Base-by-base conservation (phyloP, 2,113 vertebrate genomes). In the Leucopsar rothschildi region DNA sequence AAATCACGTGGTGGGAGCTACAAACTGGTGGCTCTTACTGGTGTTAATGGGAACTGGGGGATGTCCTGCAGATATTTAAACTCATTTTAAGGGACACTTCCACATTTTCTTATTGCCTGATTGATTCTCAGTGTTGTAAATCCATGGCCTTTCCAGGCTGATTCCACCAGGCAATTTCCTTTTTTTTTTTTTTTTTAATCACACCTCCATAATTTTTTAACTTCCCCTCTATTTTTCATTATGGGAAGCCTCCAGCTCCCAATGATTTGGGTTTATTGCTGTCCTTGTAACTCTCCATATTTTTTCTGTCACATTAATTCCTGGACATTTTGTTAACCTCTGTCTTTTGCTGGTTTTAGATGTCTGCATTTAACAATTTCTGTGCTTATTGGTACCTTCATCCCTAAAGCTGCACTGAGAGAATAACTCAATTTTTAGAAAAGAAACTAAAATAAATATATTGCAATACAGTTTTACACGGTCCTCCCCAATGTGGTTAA, bases 81-180 rank as follows among this genome's bases (percentile, higher is more conserved):
- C 13, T 45, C 18, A 11, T 2, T 35, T 40, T 47, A 45, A 82
- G 65, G 33, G 47, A 8, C 56, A 89, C 2, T 29, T 71, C 55
- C 23, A 13, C 35, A 17, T 71, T 84, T 73, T 59, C 56, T 78
- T 29, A 53, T 33, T 83, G 37, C 60, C 29, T 86, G 68, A 81
- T 68, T 88, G 63, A 95, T 90, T 33, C 63, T 77, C 55, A 11
- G 1, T 3, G 71, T 2, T 95, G 90, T 73, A 93, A 95, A 95
- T 94, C 68, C 40, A 5, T 13, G 40, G 8, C 82, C 40, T 90
- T 87, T 85, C 49, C 84, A 93, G 59, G 45, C 70, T 79, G 92
- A 69, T 61, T 92, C 88, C 75, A 96, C 50, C 44, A 86, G 59
- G 82, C 52, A 96, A 95, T 96, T 96, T 88, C 82, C 82, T 77